Percentiles rank a stretch among this genome's conserved stretches.
These are phyloP conservation scores for Limnephilus rhombicus DNA, from an alignment of 2,888 invertebrate species.

Conservation along the genomic window DNA sequence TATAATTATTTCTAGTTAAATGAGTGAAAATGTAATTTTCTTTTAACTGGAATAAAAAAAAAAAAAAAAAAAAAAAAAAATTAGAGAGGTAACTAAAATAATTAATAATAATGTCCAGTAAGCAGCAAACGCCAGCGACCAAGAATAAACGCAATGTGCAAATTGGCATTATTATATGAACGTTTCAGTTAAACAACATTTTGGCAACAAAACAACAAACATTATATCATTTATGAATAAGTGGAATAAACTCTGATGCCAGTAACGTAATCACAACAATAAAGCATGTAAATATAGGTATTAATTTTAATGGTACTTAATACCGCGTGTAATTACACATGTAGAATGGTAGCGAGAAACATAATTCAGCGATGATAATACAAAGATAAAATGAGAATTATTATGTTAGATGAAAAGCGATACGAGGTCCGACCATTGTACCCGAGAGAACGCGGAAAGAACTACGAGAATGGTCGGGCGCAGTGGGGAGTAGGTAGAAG, in stretches of 20 bases:
- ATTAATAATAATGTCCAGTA: neutral
- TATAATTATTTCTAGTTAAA: no score
- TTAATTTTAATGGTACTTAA: neutral
- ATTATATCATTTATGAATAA: constrained; percentile 6
- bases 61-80: no score
- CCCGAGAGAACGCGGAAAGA: constrained; percentile 23
- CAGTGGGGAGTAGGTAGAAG: neutral
- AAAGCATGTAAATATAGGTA: neutral
- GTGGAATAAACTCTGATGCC: neutral
- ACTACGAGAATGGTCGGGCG: neutral
- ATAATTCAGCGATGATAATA: neutral
- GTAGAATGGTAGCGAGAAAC: neutral
- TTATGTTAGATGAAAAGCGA: constrained; percentile 23
- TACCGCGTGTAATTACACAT: neutral
- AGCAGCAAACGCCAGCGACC: neutral
- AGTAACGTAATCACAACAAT: neutral
- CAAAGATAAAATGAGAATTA: neutral
- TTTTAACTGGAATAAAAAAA: no score
- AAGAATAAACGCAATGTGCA: neutral
- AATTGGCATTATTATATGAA: neutral
- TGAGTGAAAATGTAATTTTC: no score
- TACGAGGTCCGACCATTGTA: neutral
- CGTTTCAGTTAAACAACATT: neutral
- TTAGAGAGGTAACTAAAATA: neutral
- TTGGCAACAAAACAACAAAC: neutral